A percentile compares a stretch with the other conserved stretches of the same genome.
Conservation (phyloP, 2,113 vertebrate species). For the Podarcis raffonei region DNA sequence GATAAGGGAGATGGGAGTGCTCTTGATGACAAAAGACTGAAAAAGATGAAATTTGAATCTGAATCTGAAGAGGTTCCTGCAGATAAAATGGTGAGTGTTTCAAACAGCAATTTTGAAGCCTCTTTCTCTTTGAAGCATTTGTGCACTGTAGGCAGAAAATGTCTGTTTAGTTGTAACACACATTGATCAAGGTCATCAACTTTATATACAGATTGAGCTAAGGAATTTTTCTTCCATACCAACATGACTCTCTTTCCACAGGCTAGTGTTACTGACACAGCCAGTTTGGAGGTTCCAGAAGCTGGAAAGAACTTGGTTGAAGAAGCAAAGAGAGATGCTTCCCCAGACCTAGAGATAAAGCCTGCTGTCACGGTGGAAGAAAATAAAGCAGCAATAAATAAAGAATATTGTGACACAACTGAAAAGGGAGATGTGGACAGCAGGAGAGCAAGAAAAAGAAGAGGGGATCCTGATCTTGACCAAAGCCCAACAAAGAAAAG, state of each 20-base stretch:
- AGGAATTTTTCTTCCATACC: neutral
- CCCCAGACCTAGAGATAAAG: conserved; percentile 39
- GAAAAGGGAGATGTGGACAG: conserved; percentile 42
- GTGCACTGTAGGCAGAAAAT: neutral
- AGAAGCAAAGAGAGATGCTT: conserved; percentile 43
- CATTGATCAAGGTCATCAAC: neutral
- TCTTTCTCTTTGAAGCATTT: neutral
- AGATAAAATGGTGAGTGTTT: conserved; percentile 9
- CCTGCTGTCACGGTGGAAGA: conserved; percentile 23
- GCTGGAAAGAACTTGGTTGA: conserved; percentile 57
- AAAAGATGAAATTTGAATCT: neutral
- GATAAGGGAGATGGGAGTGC: neutral
- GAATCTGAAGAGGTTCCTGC: neutral
- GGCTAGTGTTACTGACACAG: conserved; percentile 39
- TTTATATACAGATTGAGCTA: neutral
- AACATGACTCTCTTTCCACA: neutral
- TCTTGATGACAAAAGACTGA: neutral
- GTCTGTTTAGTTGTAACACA: neutral
- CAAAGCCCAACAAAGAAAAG: conserved; percentile 54
- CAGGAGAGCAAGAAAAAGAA: conserved; percentile 34
- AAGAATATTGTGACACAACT: conserved; percentile 27
- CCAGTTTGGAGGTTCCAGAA: conserved; percentile 55
- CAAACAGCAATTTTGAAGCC: neutral
- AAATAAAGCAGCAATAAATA: conserved; percentile 37
- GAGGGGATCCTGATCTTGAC: conserved; percentile 42